Percentiles rank a stretch among this genome's conserved stretches.
Conservation (phyloP, 2,888 invertebrate genomes). For the Campoplex nolae region DNA sequence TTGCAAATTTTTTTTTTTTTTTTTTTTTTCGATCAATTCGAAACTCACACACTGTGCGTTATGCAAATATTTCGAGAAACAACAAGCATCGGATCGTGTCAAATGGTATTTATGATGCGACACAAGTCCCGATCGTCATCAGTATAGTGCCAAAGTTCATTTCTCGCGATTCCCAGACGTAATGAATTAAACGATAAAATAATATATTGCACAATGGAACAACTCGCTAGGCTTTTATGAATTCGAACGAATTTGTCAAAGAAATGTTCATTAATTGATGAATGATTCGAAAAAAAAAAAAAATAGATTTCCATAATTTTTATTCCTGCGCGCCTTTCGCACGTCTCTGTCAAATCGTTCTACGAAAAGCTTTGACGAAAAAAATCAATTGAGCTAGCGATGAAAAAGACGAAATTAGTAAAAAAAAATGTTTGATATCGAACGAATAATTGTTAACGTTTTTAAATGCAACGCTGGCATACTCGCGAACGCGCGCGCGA, state of each 20-base stretch:
- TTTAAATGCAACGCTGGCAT: constrained; percentile 82
- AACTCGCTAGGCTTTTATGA: not conserved
- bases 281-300: no score
- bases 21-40: not conserved
- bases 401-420: not conserved
- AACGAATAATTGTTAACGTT: constrained; percentile 71
- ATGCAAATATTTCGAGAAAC: constrained; percentile 11
- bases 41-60: constrained; percentile 7
- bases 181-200: constrained; percentile 17
- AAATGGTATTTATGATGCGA: constrained; percentile 19
- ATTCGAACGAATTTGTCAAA: not conserved
- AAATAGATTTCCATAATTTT: no score
- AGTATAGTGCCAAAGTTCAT: constrained; percentile 11
- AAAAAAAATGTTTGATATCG: constrained; percentile 21
- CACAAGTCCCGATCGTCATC: constrained; percentile 15
- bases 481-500: constrained; percentile 75
- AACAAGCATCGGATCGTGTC: constrained; percentile 7
- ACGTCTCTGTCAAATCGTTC: not conserved
- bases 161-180: not conserved
- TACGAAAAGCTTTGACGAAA: not conserved
- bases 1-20: not conserved
- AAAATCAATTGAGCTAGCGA: not conserved
- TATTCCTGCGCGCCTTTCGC: not conserved
- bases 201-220: constrained; percentile 1
- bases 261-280: not conserved